A percentile compares a stretch with the other conserved stretches of the same genome.
Evolutionary conservation across 2,113 vertebrate genomes (phyloP).

Genomic region (Alethe diademata): DNA sequence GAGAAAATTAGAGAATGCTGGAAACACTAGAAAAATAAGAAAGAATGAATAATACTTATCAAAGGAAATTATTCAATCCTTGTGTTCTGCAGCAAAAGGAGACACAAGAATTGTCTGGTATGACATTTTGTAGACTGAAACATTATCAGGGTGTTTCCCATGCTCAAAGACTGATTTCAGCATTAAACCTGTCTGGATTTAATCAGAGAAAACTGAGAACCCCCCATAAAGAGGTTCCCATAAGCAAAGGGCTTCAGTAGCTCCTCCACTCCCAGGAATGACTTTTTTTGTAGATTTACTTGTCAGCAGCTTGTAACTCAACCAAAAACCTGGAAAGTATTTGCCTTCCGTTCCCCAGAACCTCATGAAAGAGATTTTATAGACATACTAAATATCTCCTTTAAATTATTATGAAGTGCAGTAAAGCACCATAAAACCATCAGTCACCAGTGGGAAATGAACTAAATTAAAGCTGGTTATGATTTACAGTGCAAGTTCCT

Average conservation of each 20-base stretch:
- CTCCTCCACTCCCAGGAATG: neutral
- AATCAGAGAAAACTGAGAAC: neutral
- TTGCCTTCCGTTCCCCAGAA: constrained; percentile 23
- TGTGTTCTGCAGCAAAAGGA: neutral
- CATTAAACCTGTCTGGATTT: neutral
- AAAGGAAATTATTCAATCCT: neutral
- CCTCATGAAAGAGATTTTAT: constrained; percentile 60
- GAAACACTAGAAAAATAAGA: neutral
- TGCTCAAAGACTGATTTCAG: neutral
- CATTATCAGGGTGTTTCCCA: neutral
- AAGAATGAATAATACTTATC: neutral
- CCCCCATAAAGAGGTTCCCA: rapidly evolving
- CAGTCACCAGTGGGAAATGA: constrained; percentile 49
- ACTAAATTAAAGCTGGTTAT: constrained; percentile 51
- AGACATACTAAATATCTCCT: constrained; percentile 64
- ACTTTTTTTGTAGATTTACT: neutral
- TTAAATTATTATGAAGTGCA: constrained; percentile 67
- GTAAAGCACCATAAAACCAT: constrained; percentile 63
- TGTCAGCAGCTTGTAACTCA: neutral
- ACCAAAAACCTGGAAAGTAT: neutral
- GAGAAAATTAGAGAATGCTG: neutral
- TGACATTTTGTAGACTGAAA: neutral
- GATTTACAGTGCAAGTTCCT: neutral
- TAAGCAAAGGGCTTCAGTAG: neutral
- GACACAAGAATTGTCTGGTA: neutral